Conservation (phyloP, 1,140 invertebrate genomes). For the Halyomorpha halys region DNA sequence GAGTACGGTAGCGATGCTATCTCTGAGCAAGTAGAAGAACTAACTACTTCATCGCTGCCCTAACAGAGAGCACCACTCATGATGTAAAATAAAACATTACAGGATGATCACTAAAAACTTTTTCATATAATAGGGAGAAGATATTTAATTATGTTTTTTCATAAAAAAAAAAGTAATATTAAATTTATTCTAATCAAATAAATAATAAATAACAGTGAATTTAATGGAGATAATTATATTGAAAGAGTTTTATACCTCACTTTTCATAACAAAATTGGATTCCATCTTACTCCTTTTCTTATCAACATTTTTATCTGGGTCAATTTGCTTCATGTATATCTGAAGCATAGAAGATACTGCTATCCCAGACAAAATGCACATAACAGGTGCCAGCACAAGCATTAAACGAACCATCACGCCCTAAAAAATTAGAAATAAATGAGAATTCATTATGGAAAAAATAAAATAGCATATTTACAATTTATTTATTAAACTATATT, state of each 20-base stretch:
- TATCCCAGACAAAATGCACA: constrained; percentile 93
- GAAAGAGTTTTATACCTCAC: constrained; percentile 48
- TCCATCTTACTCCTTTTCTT: constrained; percentile 65
- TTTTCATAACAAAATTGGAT: constrained; percentile 73
- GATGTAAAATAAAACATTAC: too few relatives aligned
- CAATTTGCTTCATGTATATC: constrained; percentile 85
- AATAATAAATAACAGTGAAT: too few relatives aligned
- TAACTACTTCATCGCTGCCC: too few relatives aligned
- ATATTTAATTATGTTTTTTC: too few relatives aligned
- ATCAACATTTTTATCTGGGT: constrained; percentile 42
- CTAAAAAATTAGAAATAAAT: constrained; percentile 40
- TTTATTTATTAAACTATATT: too few relatives aligned
- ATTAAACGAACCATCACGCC: constrained; percentile 98
- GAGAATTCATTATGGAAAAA: not conserved
- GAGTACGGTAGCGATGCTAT: too few relatives aligned
- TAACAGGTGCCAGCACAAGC: constrained; percentile 92
- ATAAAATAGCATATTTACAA: too few relatives aligned
- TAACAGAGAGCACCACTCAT: too few relatives aligned
- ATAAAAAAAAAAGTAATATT: not conserved
- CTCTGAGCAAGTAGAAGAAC: too few relatives aligned
- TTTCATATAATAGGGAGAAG: too few relatives aligned
- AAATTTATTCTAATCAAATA: not conserved
- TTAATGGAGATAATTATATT: too few relatives aligned
- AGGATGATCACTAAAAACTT: too few relatives aligned
- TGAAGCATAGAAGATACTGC: constrained; percentile 79